Percentiles rank a stretch among this genome's conserved stretches.
Evolutionary conservation across 1,140 invertebrate species (phyloP).

Genomic region (Diuraphis noxia): DNA sequence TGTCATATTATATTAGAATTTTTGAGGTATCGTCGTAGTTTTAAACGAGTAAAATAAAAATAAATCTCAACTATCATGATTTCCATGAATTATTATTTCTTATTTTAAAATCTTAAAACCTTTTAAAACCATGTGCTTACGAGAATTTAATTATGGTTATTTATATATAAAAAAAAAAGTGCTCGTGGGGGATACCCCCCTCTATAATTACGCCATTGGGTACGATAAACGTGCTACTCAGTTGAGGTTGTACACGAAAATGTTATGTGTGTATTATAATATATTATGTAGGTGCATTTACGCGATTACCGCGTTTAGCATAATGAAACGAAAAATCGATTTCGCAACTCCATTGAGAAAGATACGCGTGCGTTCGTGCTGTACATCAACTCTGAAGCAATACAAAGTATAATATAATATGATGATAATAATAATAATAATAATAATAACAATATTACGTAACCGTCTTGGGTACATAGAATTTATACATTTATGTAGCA

Average conservation of each 20-base stretch:
- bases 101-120: too few relatives aligned
- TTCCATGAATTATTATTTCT: too few relatives aligned
- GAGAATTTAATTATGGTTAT: too few relatives aligned
- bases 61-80: too few relatives aligned
- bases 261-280: neutral
- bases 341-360: neutral
- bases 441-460: neutral
- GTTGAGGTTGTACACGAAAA: neutral
- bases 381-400: neutral
- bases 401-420: neutral
- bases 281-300: neutral
- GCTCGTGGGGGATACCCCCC: too few relatives aligned
- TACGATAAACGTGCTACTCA: neutral
- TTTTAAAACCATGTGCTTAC: too few relatives aligned
- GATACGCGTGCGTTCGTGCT: neutral
- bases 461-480: neutral
- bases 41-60: too few relatives aligned
- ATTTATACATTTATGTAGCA: neutral
- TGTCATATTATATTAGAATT: too few relatives aligned
- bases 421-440: neutral
- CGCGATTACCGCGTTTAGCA: neutral
- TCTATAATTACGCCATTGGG: too few relatives aligned
- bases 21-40: too few relatives aligned
- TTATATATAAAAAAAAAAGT: too few relatives aligned
- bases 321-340: neutral